phyloP scores from a whole-genome alignment of 2,888 invertebrate species.

The Himalopsyche anomala region DNA sequence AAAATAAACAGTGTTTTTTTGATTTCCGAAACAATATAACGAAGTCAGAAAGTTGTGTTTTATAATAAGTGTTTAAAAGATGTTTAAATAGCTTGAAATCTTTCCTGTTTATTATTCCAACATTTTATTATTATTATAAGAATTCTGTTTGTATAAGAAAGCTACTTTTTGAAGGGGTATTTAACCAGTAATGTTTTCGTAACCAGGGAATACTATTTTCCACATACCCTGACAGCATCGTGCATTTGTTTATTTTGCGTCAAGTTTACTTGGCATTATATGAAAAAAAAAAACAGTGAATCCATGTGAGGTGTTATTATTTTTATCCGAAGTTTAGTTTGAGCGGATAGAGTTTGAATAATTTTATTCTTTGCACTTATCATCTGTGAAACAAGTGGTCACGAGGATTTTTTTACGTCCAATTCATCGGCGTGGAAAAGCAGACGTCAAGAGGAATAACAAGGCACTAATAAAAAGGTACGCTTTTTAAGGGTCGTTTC shows the following conservation, averaged over 20 bases:
- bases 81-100: no score
- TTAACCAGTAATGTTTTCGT: no score
- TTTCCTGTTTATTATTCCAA: no score
- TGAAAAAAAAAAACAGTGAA: neutral
- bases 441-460: constrained; percentile 29
- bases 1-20: no score
- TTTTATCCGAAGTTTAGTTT: neutral
- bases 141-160: no score
- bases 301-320: neutral
- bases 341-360: neutral
- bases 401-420: constrained; percentile 22
- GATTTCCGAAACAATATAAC: no score
- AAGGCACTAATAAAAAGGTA: constrained; percentile 5
- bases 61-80: no score
- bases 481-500: neutral
- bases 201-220: no score
- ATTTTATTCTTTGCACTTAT: constrained; percentile 19
- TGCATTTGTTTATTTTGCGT: neutral
- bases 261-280: neutral
- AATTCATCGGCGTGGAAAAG: constrained; percentile 2
- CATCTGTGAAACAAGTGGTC: constrained; percentile 20
- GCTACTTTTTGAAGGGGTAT: no score
- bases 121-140: no score
- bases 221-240: neutral
- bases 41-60: no score